Percentiles rank a stretch among this genome's conserved stretches.
These are phyloP conservation scores for Anarrhichthys ocellatus DNA, from an alignment of 2,113 vertebrate species.

Conservation along the genomic window DNA sequence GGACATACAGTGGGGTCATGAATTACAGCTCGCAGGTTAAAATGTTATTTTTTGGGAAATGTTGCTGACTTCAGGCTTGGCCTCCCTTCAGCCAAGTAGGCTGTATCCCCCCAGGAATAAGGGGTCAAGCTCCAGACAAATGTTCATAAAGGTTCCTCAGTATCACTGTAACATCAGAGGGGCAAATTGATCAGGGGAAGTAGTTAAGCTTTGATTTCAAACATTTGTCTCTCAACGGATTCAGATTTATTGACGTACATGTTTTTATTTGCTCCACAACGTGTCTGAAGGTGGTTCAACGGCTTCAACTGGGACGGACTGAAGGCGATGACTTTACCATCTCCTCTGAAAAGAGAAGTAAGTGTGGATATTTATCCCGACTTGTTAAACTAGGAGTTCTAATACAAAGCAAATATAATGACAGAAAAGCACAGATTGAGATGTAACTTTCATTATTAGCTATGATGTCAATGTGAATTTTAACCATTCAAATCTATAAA, in stretches of 20 bases:
- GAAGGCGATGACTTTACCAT: conserved; percentile 85
- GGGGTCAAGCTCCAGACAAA: not conserved
- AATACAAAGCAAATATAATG: not conserved
- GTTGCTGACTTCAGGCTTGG: not conserved
- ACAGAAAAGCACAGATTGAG: not conserved
- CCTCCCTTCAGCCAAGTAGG: not conserved
- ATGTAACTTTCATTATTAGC: not conserved
- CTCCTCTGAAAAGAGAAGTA: conserved; percentile 92
- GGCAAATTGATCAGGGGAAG: not conserved
- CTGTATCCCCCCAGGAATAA: not conserved
- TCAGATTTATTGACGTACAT: not conserved
- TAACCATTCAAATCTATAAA: not conserved
- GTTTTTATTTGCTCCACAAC: not conserved
- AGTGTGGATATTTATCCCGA: conserved; percentile 18
- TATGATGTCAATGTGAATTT: not conserved
- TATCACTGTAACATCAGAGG: not conserved
- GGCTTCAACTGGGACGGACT: conserved; percentile 94
- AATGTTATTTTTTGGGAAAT: not conserved
- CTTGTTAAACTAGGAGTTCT: not conserved
- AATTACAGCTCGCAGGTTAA: not conserved
- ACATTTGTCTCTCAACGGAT: not conserved
- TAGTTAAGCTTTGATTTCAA: not conserved
- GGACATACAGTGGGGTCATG: not conserved
- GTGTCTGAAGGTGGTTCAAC: conserved; percentile 88
- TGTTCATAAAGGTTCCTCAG: not conserved